Conservation (phyloP, 2,113 vertebrate species). For the Corythornis vintsioides region DNA sequence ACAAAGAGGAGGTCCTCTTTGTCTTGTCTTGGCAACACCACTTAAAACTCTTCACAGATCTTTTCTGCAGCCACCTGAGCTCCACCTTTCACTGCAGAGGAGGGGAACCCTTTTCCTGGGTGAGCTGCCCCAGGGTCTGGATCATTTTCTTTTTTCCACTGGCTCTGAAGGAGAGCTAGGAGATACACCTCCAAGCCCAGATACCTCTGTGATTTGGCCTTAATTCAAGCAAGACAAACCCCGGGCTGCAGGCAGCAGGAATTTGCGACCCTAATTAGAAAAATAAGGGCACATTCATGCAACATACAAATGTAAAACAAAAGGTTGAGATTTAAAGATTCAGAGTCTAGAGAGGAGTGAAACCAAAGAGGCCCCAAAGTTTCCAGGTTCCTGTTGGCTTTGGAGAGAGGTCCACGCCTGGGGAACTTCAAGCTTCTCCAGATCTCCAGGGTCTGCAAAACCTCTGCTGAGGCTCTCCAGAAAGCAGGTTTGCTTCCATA, state of each 20-base stretch:
- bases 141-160: background rate
- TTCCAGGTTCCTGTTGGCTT: slow-evolving; percentile 52
- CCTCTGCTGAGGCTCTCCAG: background rate
- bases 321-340: background rate
- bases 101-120: background rate
- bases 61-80: background rate
- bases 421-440: slow-evolving; percentile 34
- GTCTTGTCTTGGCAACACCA: background rate
- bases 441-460: slow-evolving; percentile 33
- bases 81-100: fast-evolving
- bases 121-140: background rate
- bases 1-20: background rate
- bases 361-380: slow-evolving; percentile 39
- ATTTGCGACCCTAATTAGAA: background rate
- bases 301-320: background rate
- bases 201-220: background rate
- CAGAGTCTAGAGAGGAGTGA: background rate
- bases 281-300: background rate
- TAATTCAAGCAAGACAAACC: slow-evolving; percentile 32
- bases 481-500: background rate
- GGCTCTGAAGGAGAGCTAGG: background rate
- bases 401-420: background rate
- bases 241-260: slow-evolving; percentile 13
- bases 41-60: fast-evolving
- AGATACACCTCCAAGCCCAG: background rate